Evolutionary conservation across 2,888 invertebrate genomes (phyloP), one percentile per base, ranked within the genome.

Genomic region (Harmothoe impar): DNA sequence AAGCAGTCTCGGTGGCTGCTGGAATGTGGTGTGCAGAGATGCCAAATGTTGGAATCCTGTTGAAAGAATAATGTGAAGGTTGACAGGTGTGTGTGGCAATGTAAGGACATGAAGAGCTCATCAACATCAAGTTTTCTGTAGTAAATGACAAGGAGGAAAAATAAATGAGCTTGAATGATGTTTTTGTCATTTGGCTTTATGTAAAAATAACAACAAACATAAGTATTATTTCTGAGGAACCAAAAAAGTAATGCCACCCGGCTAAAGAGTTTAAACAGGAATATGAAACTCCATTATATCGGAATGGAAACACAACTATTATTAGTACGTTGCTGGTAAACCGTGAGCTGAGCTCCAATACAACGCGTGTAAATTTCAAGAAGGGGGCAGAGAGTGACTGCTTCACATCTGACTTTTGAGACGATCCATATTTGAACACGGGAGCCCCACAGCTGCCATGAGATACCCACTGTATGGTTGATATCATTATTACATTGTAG

Each of bases 261-360:
- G 43, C 43, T 43, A 43, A 43, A 43, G 43, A 43, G 43, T 43
- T 10, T 7, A 3, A 10, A 3, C 43, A 43, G 43, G 43, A 10
- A 43, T 3, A 43, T 10, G 43, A 43, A 43, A 43, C 43, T 43
- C 10, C 43, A n/a, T 10, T 43, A 43, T 43, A 43, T 10, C 3
- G 5, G 10, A 43, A 43, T 43, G 25, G 3, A 72, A 15, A 72
- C 25, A 29, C 25, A 29, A 29, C 25, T 72, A 29, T 72, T n/a
- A 72, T 72, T n/a, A n/a, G 1, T 62, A 62, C 29, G 72, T 43
- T 43, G 43, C 72, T 72, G 72, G 31, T 72, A 29, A 62, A n/a
- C 62, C 62, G 25, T 29, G 72, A 72, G 72, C 72, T 72, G 72
- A 72, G 72, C 72, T 72, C 72, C 20, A 72, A 29, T 29, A 68